Conservation (phyloP, 2,797 vertebrate genomes). For the Muscicapa comitata region DNA sequence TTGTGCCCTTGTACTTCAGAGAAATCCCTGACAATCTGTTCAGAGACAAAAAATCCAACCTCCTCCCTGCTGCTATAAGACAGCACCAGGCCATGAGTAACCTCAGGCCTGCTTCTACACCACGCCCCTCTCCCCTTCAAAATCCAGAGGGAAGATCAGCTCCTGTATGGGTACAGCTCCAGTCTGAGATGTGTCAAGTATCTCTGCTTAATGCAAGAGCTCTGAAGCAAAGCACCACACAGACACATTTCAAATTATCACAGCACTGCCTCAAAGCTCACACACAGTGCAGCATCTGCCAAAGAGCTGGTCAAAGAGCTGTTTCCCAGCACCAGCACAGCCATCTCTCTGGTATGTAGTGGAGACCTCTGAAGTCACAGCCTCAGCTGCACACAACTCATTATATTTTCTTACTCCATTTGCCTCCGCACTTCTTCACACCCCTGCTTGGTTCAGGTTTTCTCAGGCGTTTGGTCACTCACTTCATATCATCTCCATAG, state of each 20-base stretch:
- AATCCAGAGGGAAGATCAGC: background rate
- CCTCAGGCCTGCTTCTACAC: background rate
- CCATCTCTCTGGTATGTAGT: fast-evolving
- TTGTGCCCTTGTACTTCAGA: background rate
- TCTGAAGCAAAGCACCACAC: background rate
- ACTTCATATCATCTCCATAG: background rate
- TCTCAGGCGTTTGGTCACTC: background rate
- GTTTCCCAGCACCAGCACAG: background rate
- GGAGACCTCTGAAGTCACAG: background rate
- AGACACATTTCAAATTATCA: background rate
- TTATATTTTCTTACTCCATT: background rate
- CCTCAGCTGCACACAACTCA: background rate
- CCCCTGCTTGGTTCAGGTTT: background rate
- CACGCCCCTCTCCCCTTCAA: background rate
- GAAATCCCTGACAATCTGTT: background rate
- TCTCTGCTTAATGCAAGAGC: background rate
- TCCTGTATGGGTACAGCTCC: background rate
- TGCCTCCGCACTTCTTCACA: background rate
- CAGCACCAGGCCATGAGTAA: background rate
- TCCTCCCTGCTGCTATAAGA: background rate
- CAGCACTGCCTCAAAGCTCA: background rate
- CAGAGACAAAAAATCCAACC: background rate
- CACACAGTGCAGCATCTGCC: background rate
- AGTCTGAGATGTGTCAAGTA: background rate
- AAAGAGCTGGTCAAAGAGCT: background rate